phyloP scores from a whole-genome alignment of 2,797 vertebrate species.

The Neostethus bicornis region DNA sequence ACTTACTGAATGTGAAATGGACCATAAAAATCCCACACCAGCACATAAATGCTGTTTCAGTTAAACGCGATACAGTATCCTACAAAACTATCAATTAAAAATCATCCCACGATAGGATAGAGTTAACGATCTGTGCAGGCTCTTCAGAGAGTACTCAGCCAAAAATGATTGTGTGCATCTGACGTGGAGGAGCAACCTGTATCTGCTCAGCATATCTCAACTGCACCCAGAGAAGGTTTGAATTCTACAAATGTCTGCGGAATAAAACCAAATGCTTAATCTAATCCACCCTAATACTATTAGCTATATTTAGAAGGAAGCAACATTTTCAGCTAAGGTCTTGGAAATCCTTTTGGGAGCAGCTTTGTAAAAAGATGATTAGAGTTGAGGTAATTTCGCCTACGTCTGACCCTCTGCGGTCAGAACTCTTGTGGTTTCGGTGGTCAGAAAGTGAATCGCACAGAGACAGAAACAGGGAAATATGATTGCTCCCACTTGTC shows the following conservation, averaged over 20 bases:
- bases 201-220: constrained; percentile 64
- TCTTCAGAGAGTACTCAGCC: constrained; percentile 63
- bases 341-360: constrained; percentile 19
- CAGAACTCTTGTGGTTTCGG: constrained; percentile 51
- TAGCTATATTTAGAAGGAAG: constrained; percentile 38
- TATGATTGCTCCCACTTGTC: constrained; percentile 66
- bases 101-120: constrained; percentile 27
- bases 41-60: constrained; percentile 41
- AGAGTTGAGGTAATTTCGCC: constrained; percentile 32
- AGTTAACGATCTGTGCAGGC: constrained; percentile 63
- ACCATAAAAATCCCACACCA: constrained; percentile 33
- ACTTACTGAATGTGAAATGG: constrained; percentile 36
- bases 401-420: constrained; percentile 56
- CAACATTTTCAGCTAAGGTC: constrained; percentile 38
- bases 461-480: constrained; percentile 65
- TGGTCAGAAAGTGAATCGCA: constrained; percentile 50
- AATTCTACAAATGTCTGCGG: constrained; percentile 64
- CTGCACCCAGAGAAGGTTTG: constrained; percentile 35
- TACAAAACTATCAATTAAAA: constrained; percentile 64
- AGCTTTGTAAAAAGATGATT: constrained; percentile 15
- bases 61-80: constrained; percentile 50
- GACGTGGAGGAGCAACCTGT: constrained; percentile 57
- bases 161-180: constrained; percentile 56
- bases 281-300: constrained; percentile 32
- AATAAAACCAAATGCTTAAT: constrained; percentile 22